Conservation (phyloP, 2,888 invertebrate species). For the Liodrosophila aerea region DNA sequence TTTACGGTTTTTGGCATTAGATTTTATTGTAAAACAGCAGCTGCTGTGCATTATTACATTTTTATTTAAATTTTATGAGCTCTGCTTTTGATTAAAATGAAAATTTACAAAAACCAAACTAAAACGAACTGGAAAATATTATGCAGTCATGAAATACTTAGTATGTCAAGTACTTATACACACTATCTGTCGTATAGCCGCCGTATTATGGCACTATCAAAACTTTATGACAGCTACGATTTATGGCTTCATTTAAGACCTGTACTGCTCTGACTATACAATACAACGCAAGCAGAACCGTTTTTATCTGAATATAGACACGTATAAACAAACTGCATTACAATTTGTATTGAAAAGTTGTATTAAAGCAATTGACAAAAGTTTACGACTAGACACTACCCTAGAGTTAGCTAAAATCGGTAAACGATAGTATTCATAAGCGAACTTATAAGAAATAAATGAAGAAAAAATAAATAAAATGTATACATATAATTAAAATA, state of each 20-base stretch:
- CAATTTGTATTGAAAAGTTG: neutral
- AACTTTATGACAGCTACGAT: slow-evolving; percentile 9
- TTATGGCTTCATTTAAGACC: slow-evolving; percentile 23
- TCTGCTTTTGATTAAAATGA: too few species aligned
- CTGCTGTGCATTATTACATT: neutral
- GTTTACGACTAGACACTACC: neutral
- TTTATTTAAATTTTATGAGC: slow-evolving; percentile 2
- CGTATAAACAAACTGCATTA: slow-evolving; percentile 3
- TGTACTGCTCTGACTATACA: too few species aligned
- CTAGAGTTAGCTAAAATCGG: too few species aligned
- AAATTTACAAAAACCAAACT: too few species aligned
- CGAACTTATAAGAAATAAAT: too few species aligned
- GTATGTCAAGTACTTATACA: neutral
- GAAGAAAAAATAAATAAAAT: too few species aligned
- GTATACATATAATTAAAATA: too few species aligned
- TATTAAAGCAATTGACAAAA: neutral
- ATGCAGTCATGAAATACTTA: neutral
- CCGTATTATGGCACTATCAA: slow-evolving; percentile 18
- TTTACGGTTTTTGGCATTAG: too few species aligned
- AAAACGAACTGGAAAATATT: neutral
- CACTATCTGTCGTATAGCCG: neutral
- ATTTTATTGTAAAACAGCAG: neutral
- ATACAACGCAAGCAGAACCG: neutral
- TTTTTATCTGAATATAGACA: slow-evolving; percentile 5
- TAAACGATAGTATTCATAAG: too few species aligned